A percentile compares a stretch with the other conserved stretches of the same genome.
These are phyloP conservation scores for Caradrina clavipalpis DNA, from an alignment of 2,888 invertebrate species.

Conservation along the genomic window DNA sequence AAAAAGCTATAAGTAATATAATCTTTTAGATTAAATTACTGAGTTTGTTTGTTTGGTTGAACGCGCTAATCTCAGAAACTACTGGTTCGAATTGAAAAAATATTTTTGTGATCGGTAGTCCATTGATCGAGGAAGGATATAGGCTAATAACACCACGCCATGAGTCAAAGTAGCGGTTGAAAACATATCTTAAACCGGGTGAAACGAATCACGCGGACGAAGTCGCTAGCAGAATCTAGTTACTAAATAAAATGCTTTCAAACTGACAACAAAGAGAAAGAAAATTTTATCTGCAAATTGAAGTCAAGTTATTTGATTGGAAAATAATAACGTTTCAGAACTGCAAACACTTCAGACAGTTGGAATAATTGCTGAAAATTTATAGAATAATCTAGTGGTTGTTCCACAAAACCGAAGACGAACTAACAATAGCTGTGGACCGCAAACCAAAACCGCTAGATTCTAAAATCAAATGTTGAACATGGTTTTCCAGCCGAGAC, in stretches of 20 bases:
- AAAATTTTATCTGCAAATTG: not conserved
- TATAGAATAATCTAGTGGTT: not conserved
- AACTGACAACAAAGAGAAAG: not conserved
- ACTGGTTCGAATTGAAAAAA: no score
- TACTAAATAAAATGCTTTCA: not conserved
- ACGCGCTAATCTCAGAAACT: no score
- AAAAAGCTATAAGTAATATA: not conserved
- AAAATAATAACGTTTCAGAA: not conserved
- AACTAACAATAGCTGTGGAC: not conserved
- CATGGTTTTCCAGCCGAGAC: not conserved
- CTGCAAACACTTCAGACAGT: not conserved
- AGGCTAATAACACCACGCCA: no score
- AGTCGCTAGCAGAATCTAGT: no score
- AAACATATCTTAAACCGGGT: no score
- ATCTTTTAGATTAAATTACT: not conserved
- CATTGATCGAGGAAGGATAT: no score
- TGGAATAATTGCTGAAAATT: not conserved
- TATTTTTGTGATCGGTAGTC: no score
- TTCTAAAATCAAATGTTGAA: not conserved
- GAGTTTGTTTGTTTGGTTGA: no score
- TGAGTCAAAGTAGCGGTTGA: no score
- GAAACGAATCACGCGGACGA: no score
- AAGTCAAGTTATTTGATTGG: not conserved
- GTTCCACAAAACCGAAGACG: not conserved
- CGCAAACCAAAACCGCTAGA: not conserved